phyloP scores from a whole-genome alignment of 2,113 vertebrate genomes.

The Corvus hawaiiensis region DNA sequence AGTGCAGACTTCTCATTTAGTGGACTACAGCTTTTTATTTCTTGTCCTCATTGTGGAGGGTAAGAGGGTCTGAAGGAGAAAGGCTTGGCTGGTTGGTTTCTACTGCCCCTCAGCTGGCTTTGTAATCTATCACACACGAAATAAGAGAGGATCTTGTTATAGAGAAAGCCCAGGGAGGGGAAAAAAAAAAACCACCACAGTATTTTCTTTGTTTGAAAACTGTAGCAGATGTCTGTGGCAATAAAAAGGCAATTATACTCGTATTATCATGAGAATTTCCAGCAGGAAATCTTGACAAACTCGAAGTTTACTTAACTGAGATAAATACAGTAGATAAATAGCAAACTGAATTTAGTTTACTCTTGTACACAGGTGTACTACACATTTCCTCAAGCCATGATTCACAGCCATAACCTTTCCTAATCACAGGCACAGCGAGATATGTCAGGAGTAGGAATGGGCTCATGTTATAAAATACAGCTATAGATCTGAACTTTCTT shows the following conservation, averaged over 20 bases:
- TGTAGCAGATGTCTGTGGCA: conserved; percentile 71
- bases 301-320: conserved; percentile 69
- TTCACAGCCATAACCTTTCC: conserved; percentile 64
- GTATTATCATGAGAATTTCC: conserved; percentile 66
- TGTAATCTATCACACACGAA: conserved; percentile 2
- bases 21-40: not conserved
- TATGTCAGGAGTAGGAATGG: conserved; percentile 11
- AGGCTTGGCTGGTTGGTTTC: not conserved
- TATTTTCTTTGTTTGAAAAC: conserved; percentile 63
- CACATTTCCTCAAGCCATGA: conserved; percentile 52
- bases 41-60: not conserved
- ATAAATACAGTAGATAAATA: conserved; percentile 72
- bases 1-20: not conserved
- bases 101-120: not conserved
- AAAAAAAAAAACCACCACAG: not conserved
- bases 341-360: conserved; percentile 67
- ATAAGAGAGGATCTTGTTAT: not conserved
- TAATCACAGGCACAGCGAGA: conserved; percentile 59
- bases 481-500: conserved; percentile 22
- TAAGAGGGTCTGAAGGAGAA: not conserved
- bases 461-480: conserved; percentile 1
- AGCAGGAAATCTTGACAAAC: conserved; percentile 70
- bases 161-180: not conserved
- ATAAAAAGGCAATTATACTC: conserved; percentile 71
- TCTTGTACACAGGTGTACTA: conserved; percentile 57